These are phyloP conservation scores for Planococcus citri DNA, from an alignment of 1,140 invertebrate genomes.

Conservation along the genomic window DNA sequence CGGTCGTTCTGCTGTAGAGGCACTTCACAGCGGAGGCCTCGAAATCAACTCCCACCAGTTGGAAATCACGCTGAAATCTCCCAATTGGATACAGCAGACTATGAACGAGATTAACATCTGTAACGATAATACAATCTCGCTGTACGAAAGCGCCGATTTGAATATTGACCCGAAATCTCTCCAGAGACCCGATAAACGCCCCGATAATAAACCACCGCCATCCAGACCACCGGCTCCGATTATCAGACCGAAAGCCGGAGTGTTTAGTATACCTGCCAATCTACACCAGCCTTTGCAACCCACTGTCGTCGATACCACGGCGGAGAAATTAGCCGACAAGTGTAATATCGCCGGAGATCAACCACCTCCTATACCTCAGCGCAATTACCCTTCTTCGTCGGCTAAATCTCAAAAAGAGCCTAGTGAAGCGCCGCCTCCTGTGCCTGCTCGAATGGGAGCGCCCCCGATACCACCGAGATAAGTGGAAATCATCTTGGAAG, in stretches of 20 bases:
- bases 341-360: constrained; percentile 27
- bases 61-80: constrained; percentile 63
- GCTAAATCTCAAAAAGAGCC: constrained; percentile 22
- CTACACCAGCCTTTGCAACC: constrained; percentile 27
- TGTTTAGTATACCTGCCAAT: constrained; percentile 32
- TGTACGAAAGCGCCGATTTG: constrained; percentile 37
- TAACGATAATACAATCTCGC: constrained; percentile 64
- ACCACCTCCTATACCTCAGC: constrained; percentile 33
- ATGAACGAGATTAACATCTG: constrained; percentile 70
- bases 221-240: constrained; percentile 29
- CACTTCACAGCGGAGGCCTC: constrained; percentile 43
- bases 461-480: constrained; percentile 58
- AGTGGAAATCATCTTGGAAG: background rate
- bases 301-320: constrained; percentile 22
- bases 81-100: constrained; percentile 66
- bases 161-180: constrained; percentile 44
- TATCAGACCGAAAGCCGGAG: constrained; percentile 32
- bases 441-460: constrained; percentile 40
- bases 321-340: constrained; percentile 24
- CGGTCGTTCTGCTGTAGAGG: constrained; percentile 67
- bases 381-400: constrained; percentile 19
- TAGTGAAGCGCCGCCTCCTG: constrained; percentile 38
- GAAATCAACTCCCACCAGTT: constrained; percentile 45
- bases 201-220: constrained; percentile 29
- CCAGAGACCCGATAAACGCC: constrained; percentile 31